A percentile compares a stretch with the other conserved stretches of the same genome.
phyloP scores from a whole-genome alignment of 2,113 vertebrate genomes.

The Triplophysa siluroides region DNA sequence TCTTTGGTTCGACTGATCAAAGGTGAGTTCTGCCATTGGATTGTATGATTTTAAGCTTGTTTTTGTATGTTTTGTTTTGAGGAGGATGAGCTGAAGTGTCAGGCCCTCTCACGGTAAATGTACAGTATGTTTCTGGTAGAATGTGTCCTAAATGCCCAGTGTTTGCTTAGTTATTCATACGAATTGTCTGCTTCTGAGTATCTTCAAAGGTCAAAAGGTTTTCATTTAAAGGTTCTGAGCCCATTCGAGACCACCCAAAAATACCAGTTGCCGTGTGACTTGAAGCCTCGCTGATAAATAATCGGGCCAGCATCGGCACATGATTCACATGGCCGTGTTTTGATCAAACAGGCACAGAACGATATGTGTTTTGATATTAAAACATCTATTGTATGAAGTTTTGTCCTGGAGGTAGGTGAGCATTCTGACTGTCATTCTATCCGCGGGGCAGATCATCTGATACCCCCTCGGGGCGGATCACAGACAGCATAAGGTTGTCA shows the following conservation, averaged over 20 bases:
- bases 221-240: background rate
- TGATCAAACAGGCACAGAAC: constrained; percentile 12
- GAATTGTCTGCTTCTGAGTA: background rate
- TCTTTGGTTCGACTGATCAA: too few species aligned
- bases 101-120: too few species aligned
- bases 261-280: too few species aligned
- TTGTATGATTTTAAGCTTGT: too few species aligned
- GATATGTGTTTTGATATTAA: constrained; percentile 36
- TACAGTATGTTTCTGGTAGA: too few species aligned
- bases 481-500: constrained; percentile 21
- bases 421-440: background rate
- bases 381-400: constrained; percentile 26
- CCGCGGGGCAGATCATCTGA: constrained; percentile 37
- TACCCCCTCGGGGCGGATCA: background rate
- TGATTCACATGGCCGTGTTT: constrained; percentile 5
- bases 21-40: too few species aligned
- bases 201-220: background rate
- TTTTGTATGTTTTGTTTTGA: too few species aligned
- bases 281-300: constrained; percentile 15
- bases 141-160: too few species aligned
- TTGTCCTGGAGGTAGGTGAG: constrained; percentile 35
- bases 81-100: too few species aligned
- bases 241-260: background rate
- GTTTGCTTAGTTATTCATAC: too few species aligned
- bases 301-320: constrained; percentile 5